Evolutionary conservation across 2,888 invertebrate genomes (phyloP), one percentile per base, ranked within the genome.

Genomic region (Eutolmus rufibarbis): DNA sequence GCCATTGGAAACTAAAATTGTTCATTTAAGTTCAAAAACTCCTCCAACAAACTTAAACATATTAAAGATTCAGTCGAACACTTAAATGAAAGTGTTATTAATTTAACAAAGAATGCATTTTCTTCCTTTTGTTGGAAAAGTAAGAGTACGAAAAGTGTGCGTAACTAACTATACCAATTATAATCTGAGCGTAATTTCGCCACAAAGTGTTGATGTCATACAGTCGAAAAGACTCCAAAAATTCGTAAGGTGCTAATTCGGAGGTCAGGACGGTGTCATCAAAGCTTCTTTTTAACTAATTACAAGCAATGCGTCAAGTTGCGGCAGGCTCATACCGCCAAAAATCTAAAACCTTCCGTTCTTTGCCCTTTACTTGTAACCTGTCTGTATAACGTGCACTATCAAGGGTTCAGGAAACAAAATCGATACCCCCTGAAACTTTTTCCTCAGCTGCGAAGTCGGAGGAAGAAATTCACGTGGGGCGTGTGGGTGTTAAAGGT

Each of bases 391-490:
- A 12, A n/a, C 8, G 14, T 16, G 51, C 31, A 79, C 51, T 34
- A 57, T 57, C 31, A 82, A 82, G 31, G 23, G 7, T 40, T 57
- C 31, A n/a, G 34, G n/a, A 12, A 56, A 37, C 37, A 56, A 66
- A 82, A 82, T 82, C 66, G 57, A 66, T 82, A 82, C 34, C 57
- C 37, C 23, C 37, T 23, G 4, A 82, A 82, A 82, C 82, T 82
- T 82, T 40, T 37, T 57, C 57, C 37, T 9, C 5, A 28, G 31
- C 14, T 31, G 16, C 3, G 5, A 37, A 57, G 37, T 19, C 12
- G 12, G 40, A 12, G 40, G 19, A 82, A 82, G 19, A 82, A 82
- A 76, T n/a, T n/a, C n/a, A 76, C 37, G 28, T n/a, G 40, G 76
- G 14, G 76, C 37, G 19, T 19, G 19, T n/a, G 40, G 76, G 34